These are phyloP conservation scores for Vanessa atalanta DNA, from an alignment of 1,140 invertebrate species.

Conservation along the genomic window DNA sequence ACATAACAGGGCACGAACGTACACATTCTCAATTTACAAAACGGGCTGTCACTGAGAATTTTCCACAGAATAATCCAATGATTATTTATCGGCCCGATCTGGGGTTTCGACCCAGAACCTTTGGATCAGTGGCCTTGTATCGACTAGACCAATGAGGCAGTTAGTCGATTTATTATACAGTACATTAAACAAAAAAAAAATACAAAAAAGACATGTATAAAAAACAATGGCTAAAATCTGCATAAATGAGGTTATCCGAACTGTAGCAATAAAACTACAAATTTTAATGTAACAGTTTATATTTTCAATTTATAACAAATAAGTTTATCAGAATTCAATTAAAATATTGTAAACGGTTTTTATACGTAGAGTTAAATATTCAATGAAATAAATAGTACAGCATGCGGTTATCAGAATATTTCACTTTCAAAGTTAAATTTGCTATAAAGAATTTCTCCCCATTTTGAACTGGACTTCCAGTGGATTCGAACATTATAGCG, in stretches of 20 bases:
- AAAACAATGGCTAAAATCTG: background rate
- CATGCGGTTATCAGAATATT: slow-evolving; percentile 37
- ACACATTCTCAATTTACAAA: no score
- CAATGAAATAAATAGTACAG: slow-evolving; percentile 35
- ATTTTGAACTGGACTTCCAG: background rate
- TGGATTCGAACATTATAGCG: background rate
- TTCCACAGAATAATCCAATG: no score
- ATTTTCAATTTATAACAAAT: slow-evolving; percentile 16
- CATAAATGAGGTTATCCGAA: background rate
- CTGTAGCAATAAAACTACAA: background rate
- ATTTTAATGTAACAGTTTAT: background rate
- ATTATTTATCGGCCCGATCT: no score
- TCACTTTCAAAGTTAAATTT: slow-evolving; percentile 33
- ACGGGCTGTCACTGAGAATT: no score
- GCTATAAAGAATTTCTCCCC: slow-evolving; percentile 28
- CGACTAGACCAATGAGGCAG: no score
- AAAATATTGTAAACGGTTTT: slow-evolving; percentile 12
- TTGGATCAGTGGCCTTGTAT: no score
- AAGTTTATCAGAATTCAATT: slow-evolving; percentile 24
- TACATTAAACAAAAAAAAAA: background rate
- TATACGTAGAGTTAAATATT: slow-evolving; percentile 31
- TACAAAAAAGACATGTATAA: no score
- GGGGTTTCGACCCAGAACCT: no score
- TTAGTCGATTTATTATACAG: background rate
- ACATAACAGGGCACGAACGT: no score